phyloP scores from a whole-genome alignment of 2,888 invertebrate genomes.

The Coenonympha glycerion region DNA sequence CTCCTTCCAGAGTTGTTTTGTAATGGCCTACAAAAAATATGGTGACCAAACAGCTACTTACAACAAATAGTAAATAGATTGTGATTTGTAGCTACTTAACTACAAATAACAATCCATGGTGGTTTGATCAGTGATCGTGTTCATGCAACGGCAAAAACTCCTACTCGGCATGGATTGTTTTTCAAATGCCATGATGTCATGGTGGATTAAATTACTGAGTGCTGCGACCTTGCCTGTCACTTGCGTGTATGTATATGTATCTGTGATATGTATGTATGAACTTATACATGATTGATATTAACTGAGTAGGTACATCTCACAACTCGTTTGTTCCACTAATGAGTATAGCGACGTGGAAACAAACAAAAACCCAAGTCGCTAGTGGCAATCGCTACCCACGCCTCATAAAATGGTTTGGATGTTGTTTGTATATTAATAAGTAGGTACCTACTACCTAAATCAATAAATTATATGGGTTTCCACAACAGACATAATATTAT shows the following conservation, averaged over 20 bases:
- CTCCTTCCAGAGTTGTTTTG: background rate
- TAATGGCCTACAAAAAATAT: background rate
- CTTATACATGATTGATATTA: conserved; percentile 26
- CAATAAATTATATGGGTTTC: too few relatives aligned
- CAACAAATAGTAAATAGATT: too few relatives aligned
- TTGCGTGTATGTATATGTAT: conserved; percentile 32
- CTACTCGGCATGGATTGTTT: conserved; percentile 59
- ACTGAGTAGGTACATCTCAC: conserved; percentile 6
- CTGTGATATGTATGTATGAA: too few relatives aligned
- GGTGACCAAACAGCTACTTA: background rate
- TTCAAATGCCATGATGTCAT: conserved; percentile 68
- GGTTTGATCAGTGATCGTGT: conserved; percentile 4
- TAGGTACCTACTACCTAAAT: too few relatives aligned
- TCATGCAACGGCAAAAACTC: conserved; percentile 50
- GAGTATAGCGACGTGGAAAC: conserved; percentile 5
- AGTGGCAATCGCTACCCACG: too few relatives aligned
- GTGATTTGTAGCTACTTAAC: too few relatives aligned
- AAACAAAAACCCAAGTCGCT: too few relatives aligned
- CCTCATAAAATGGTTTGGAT: too few relatives aligned
- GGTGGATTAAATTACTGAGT: conserved; percentile 66
- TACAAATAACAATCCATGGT: background rate
- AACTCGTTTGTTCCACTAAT: conserved; percentile 14
- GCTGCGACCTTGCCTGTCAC: conserved; percentile 62
- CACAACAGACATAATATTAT: too few relatives aligned
- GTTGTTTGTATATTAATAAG: too few relatives aligned